Conservation (phyloP, 2,888 invertebrate genomes). For the Ligdia adustata region DNA sequence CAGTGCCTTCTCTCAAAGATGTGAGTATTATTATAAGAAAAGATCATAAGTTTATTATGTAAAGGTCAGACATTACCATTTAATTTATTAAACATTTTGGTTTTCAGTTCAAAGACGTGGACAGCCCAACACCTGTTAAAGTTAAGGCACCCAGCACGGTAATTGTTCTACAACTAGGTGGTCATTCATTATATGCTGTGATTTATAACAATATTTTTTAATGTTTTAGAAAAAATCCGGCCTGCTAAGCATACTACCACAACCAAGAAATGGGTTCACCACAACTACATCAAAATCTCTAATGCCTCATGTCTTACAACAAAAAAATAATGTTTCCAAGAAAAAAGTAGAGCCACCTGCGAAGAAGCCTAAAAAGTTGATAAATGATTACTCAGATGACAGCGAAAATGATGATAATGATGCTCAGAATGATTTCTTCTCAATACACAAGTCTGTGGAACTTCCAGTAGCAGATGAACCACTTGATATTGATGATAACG, state of each 20-base stretch:
- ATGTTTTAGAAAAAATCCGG: conserved; percentile 85
- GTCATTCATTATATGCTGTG: not conserved
- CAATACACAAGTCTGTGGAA: conserved; percentile 76
- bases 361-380: conserved; percentile 52
- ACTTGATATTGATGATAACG: conserved; percentile 54
- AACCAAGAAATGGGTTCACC: conserved; percentile 82
- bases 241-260: conserved; percentile 87
- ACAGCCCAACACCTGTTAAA: conserved; percentile 70
- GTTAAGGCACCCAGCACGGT: conserved; percentile 78
- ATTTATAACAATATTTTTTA: not conserved
- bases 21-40: too few relatives aligned
- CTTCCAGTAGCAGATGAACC: conserved; percentile 63
- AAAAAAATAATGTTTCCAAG: conserved; percentile 55
- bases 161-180: conserved; percentile 43
- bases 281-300: conserved; percentile 55
- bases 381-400: conserved; percentile 68
- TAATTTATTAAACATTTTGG: not conserved
- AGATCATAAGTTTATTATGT: conserved; percentile 12
- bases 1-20: conserved; percentile 87
- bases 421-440: conserved; percentile 80
- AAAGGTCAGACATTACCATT: not conserved
- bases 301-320: conserved; percentile 75
- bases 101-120: conserved; percentile 85
- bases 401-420: conserved; percentile 76
- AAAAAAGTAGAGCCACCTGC: conserved; percentile 49